phyloP scores from a whole-genome alignment of 2,888 invertebrate species.

The Tyria jacobaeae region DNA sequence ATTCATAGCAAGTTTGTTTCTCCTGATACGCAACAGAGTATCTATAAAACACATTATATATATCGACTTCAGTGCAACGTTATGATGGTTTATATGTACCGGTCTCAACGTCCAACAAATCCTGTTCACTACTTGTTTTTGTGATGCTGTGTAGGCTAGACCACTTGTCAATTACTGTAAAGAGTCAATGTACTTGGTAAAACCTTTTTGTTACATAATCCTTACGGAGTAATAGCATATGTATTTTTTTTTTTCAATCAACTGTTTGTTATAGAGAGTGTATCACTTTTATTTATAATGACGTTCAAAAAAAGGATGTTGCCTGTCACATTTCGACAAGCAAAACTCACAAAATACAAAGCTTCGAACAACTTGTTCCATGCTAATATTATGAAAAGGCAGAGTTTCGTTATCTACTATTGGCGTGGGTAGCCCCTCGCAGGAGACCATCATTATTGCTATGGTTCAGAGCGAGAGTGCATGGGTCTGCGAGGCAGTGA shows the following conservation, averaged over 20 bases:
- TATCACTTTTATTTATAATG: not conserved
- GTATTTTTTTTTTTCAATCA: not conserved
- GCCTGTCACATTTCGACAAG: not conserved
- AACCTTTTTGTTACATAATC: conserved; percentile 5
- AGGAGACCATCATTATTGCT: too few relatives aligned
- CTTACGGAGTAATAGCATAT: not conserved
- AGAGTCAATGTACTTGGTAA: not conserved
- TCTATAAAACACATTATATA: not conserved
- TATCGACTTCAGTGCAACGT: not conserved
- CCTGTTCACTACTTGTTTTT: conserved; percentile 12
- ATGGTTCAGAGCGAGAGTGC: too few relatives aligned
- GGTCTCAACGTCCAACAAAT: conserved; percentile 11
- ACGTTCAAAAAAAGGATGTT: not conserved
- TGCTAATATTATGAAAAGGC: too few relatives aligned
- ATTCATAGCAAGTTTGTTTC: too few relatives aligned
- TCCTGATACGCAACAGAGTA: too few relatives aligned
- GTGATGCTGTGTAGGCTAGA: not conserved
- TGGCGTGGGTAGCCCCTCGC: too few relatives aligned
- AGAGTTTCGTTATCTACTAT: too few relatives aligned
- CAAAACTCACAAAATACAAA: too few relatives aligned
- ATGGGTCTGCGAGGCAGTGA: too few relatives aligned
- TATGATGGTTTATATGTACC: not conserved
- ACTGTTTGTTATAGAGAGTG: not conserved
- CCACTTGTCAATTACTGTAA: conserved; percentile 18
- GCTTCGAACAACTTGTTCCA: not conserved